phyloP scores from a whole-genome alignment of 2,888 invertebrate genomes.

The Conomelus anceps region DNA sequence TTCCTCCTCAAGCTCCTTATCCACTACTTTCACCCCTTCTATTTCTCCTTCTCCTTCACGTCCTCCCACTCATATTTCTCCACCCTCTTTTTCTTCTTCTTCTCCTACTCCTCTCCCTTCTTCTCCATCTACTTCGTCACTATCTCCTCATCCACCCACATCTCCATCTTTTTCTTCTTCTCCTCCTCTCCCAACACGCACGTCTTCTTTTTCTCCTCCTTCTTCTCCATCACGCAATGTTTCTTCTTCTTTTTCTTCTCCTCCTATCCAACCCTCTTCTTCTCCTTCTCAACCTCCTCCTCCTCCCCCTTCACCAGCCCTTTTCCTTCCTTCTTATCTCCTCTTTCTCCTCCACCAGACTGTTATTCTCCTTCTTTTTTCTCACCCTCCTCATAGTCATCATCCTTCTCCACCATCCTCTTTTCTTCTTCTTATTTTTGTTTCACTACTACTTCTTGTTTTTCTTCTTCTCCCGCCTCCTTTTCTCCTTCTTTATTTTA shows the following conservation, averaged over 20 bases:
- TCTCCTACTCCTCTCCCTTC: not conserved
- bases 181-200: not conserved
- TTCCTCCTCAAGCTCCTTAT: too few species aligned
- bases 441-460: not conserved
- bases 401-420: not conserved
- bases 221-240: not conserved
- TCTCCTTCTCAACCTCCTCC: not conserved
- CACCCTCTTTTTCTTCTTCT: not conserved
- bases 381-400: not conserved
- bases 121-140: not conserved
- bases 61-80: not conserved
- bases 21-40: not conserved
- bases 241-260: not conserved
- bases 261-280: not conserved
- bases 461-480: constrained; percentile 10
- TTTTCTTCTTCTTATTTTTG: constrained; percentile 11
- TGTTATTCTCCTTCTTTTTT: not conserved
- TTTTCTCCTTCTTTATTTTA: constrained; percentile 17
- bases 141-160: not conserved
- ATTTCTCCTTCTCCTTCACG: not conserved
- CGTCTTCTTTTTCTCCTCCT: not conserved
- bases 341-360: not conserved
- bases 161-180: not conserved
- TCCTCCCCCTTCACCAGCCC: not conserved
- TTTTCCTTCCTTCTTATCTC: not conserved